Evolutionary conservation across 2,888 invertebrate species (phyloP).

Genomic region (Alsophila aescularia): DNA sequence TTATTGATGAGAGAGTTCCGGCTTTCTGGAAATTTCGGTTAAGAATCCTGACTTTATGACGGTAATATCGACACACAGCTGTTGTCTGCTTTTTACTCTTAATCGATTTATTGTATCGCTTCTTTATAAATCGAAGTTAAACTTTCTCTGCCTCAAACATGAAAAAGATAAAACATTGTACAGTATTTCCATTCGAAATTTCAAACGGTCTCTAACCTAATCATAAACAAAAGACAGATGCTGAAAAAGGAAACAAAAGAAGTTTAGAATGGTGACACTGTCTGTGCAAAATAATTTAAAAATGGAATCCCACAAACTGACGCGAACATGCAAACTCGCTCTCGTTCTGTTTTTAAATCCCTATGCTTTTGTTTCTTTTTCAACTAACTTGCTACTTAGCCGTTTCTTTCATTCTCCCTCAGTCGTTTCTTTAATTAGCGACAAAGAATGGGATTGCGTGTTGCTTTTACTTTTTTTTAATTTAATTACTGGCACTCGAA

Average conservation of each 20-base stretch:
- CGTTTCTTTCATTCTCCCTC: conserved; percentile 74
- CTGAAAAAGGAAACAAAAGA: conserved; percentile 43
- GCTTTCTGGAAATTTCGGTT: conserved; percentile 40
- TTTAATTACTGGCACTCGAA: conserved; percentile 71
- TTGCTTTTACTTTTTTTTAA: conserved; percentile 78
- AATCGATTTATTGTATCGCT: conserved; percentile 54
- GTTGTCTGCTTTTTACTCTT: conserved; percentile 39
- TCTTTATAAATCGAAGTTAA: conserved; percentile 30
- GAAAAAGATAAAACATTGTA: not conserved
- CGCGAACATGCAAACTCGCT: conserved; percentile 75
- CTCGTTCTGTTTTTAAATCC: conserved; percentile 72
- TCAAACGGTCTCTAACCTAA: conserved; percentile 10
- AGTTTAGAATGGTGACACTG: conserved; percentile 47
- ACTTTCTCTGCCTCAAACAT: conserved; percentile 14
- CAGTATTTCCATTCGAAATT: not conserved
- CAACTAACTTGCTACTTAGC: conserved; percentile 80
- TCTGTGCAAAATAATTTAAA: conserved; percentile 62
- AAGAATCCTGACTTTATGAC: conserved; percentile 50
- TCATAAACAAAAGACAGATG: conserved; percentile 30
- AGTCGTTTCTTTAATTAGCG: conserved; percentile 80
- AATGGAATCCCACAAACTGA: conserved; percentile 69
- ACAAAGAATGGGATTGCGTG: conserved; percentile 81
- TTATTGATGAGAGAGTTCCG: conserved; percentile 54
- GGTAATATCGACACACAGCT: conserved; percentile 49
- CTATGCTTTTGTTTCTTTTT: conserved; percentile 69